Base-by-base conservation (phyloP, 1,140 invertebrate species). In the Chymomyza costata region DNA sequence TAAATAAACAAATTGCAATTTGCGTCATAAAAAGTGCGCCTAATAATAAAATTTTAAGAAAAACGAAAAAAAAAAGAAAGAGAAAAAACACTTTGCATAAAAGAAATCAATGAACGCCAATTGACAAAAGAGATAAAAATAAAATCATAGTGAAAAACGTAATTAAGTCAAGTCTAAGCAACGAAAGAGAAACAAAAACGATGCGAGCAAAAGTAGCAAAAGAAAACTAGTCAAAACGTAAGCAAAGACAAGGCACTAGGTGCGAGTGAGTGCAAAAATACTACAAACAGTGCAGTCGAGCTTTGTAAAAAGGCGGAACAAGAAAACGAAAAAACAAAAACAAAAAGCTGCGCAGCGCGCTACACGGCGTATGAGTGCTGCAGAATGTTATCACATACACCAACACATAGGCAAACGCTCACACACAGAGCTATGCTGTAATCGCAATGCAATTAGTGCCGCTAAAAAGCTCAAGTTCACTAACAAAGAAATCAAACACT, bases 401-500 rank as follows among this genome's bases (percentile, higher is more conserved):
- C 32, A 34, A 6, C 25, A 28, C 25, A 58, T 32, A 66, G 44
- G 63, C 61, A 50, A 50, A 46, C 13, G 34, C 31, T 41, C 40
- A 44, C n/a, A 35, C 16, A 39, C n/a, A n/a, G 49, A 50, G 54
- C 51, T 80, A 80, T 78, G 71, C 67, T 80, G 71, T 78, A 78
- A 78, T 78, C 71, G 71, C 73, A 78, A 76, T 78, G 73, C 73
- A 78, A 78, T 80, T 78, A 78, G 71, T 66, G 60, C 35, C 63
- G 63, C 62, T 35, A 71, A 73, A 78, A 78, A 78, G 73, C 73
- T 78, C 73, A 78, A 78, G 73, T 78, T 78, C 73, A 78, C 73
- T 78, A 67, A 78, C 73, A 80, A 78, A 78, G 73, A 76, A 76
- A 76, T 76, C 71, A 71, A 78, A 63, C 63, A 71, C 62, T 25